Evolutionary conservation across 2,888 invertebrate species (phyloP), one percentile per base, ranked within the genome.

Genomic region (Eupithecia tripunctaria): DNA sequence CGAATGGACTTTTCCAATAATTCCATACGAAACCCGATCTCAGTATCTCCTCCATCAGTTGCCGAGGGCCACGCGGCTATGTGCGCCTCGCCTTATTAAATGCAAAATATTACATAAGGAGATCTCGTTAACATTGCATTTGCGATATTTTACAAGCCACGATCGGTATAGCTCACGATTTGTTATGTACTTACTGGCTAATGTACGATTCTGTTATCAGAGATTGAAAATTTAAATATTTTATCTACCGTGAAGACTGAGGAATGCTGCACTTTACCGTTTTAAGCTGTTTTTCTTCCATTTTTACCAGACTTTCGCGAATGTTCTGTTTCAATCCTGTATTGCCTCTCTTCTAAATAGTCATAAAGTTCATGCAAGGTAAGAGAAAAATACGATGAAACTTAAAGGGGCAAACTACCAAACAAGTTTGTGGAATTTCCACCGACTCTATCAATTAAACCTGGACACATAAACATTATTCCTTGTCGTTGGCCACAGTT

Each of bases 1-100:
- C 93, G 93, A 92, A 91, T 85, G 88, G 87, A 89, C 86, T 91
- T 91, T 90, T 89, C 92, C 92, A 93, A 94, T 93, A 94, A 94
- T 93, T 93, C 91, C 92, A 91, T 92, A 92, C 89, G 85, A 82
- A 87, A 86, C 81, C 84, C 86, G 89, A 91, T 91, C 90, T 89
- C 81, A 73, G 88, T 92, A 92, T 93, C 92, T 82, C 68, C 67
- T 86, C 83, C 89, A 92, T 93, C 92, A 91, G 86, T 87, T 80
- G 91, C 93, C 93, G 85, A 84, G 85, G 92, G 93, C 92, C 89
- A 89, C 87, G 86, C 83, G 79, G 73, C 82, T 83, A 85, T 89
- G 87, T 89, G 86, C 88, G 86, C 81, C 74, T 72, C 78, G 85
- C 87, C 91, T 92, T 92, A 92, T 93, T 92, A 92, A 93, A 93